phyloP scores from a whole-genome alignment of 2,113 vertebrate genomes.

The Hemiprocne comata region DNA sequence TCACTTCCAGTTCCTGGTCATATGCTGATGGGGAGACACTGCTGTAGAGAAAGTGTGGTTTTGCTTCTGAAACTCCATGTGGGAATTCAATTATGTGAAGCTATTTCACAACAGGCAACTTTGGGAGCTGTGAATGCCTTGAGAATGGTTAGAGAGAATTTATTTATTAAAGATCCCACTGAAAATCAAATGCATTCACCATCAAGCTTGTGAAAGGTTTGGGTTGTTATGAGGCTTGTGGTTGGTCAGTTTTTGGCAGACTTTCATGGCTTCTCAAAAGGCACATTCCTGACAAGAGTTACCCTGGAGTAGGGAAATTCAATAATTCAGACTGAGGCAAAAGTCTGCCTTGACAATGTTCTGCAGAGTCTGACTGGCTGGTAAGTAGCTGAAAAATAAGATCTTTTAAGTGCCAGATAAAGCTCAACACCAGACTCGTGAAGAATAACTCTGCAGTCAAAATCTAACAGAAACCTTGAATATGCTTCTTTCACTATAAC shows the following conservation, averaged over 20 bases:
- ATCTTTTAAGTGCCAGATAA: neutral
- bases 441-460: neutral
- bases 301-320: neutral
- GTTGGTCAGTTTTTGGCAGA: neutral
- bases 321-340: neutral
- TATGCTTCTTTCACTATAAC: neutral
- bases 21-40: neutral
- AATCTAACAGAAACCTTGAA: neutral
- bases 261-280: neutral
- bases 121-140: neutral
- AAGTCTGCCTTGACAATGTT: neutral
- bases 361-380: neutral
- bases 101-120: neutral
- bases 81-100: neutral
- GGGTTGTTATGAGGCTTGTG: neutral
- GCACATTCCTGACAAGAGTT: neutral
- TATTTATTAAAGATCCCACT: neutral
- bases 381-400: neutral
- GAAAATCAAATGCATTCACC: neutral
- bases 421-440: neutral
- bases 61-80: neutral
- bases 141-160: neutral
- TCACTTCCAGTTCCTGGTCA: neutral
- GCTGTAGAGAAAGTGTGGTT: neutral
- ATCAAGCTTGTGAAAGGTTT: neutral